A percentile compares a stretch with the other conserved stretches of the same genome.
Conservation (phyloP, 2,888 invertebrate species). For the Dyspetes luteomarginatus region DNA sequence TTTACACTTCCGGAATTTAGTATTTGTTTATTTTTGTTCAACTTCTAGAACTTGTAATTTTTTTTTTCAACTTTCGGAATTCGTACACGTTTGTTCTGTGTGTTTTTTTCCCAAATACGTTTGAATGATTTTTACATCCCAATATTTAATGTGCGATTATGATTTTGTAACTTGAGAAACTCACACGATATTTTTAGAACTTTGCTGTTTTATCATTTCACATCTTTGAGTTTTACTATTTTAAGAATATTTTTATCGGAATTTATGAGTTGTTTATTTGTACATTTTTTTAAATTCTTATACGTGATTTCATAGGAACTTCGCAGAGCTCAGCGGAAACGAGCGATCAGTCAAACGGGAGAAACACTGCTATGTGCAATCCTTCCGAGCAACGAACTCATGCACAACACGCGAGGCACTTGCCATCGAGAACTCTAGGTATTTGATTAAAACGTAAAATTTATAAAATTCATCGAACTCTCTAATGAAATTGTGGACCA, state of each 20-base stretch:
- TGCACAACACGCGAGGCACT: conserved; percentile 66
- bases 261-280: neutral
- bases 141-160: too few relatives aligned
- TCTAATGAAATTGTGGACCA: too few relatives aligned
- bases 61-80: neutral
- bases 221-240: too few relatives aligned
- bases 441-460: neutral
- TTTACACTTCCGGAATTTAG: neutral
- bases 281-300: neutral
- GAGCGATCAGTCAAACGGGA: conserved; percentile 35
- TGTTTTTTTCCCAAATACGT: too few relatives aligned
- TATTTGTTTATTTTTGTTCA: too few relatives aligned
- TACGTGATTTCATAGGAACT: neutral
- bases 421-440: conserved; percentile 68
- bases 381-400: conserved; percentile 63
- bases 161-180: too few relatives aligned
- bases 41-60: too few relatives aligned
- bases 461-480: conserved; percentile 1
- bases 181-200: too few relatives aligned
- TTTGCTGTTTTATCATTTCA: too few relatives aligned
- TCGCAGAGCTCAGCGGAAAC: conserved; percentile 43
- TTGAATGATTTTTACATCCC: too few relatives aligned
- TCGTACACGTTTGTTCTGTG: neutral
- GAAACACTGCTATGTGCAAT: conserved; percentile 25
- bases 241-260: neutral